Evolutionary conservation across 2,888 invertebrate species (phyloP).

Genomic region (Monopis laevigella): DNA sequence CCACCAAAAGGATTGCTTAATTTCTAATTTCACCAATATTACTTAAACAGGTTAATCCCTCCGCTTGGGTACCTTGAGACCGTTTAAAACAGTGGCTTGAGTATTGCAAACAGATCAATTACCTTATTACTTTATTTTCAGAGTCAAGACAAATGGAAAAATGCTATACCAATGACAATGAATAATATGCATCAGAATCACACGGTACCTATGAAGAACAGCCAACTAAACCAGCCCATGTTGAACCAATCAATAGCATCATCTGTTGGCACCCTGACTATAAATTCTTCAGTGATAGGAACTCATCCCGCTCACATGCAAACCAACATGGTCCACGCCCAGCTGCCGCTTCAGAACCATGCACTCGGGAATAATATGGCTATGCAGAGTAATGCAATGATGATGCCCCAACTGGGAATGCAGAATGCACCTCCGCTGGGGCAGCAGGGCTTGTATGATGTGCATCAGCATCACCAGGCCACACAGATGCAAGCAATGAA

Average conservation of each 20-base stretch:
- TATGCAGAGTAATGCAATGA: conserved; percentile 57
- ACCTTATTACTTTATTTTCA: conserved; percentile 63
- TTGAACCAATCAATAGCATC: conserved; percentile 58
- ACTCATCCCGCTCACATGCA: conserved; percentile 56
- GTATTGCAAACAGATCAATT: too few species aligned
- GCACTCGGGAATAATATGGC: conserved; percentile 47
- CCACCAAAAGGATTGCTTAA: too few species aligned
- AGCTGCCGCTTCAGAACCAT: conserved; percentile 59
- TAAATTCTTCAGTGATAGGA: conserved; percentile 57
- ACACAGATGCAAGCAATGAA: conserved; percentile 61
- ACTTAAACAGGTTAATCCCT: too few species aligned
- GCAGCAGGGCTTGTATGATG: conserved; percentile 60
- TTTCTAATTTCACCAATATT: too few species aligned
- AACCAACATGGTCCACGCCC: conserved; percentile 63
- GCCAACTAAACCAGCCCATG: conserved; percentile 63
- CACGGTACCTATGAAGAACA: conserved; percentile 52
- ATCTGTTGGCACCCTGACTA: conserved; percentile 54
- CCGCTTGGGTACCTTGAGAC: too few species aligned
- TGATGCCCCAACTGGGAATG: conserved; percentile 55
- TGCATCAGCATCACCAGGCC: conserved; percentile 56
- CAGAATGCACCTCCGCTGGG: conserved; percentile 62
- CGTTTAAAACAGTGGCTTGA: too few species aligned
- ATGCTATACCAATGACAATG: conserved; percentile 69
- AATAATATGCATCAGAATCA: conserved; percentile 67
- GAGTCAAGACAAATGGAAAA: conserved; percentile 90